Conservation (phyloP, 2,113 vertebrate species). For the Nansenia antarctica region DNA sequence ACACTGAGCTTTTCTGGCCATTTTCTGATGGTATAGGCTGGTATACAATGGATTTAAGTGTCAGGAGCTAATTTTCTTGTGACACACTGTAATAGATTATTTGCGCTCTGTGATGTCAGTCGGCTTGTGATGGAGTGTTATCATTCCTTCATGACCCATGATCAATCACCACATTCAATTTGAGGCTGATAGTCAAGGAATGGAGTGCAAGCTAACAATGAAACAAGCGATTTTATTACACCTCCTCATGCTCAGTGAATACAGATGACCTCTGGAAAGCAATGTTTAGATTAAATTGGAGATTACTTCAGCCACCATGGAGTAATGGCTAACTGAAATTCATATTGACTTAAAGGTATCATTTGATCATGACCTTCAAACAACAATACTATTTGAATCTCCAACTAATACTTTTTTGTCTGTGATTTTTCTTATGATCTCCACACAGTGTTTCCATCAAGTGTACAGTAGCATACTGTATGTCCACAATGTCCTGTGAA, state of each 20-base stretch:
- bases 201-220: conserved; percentile 32
- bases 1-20: neutral
- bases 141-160: conserved; percentile 45
- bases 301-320: conserved; percentile 45
- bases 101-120: conserved; percentile 42
- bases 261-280: conserved; percentile 60
- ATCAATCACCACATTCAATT: conserved; percentile 64
- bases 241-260: conserved; percentile 41
- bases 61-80: conserved; percentile 32
- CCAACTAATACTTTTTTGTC: neutral
- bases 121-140: conserved; percentile 55
- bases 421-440: neutral
- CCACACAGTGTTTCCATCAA: neutral
- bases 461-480: neutral
- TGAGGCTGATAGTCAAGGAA: conserved; percentile 44
- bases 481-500: neutral
- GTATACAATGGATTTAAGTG: conserved; percentile 35
- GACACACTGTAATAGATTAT: conserved; percentile 54
- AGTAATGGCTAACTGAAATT: neutral
- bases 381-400: neutral
- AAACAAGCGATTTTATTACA: conserved; percentile 55
- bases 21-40: conserved; percentile 31
- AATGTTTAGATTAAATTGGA: conserved; percentile 58
- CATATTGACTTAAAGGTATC: neutral
- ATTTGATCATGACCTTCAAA: neutral